A percentile compares a stretch with the other conserved stretches of the same genome.
phyloP scores from a whole-genome alignment of 1,140 invertebrate species.

The Rhyzopertha dominica region DNA sequence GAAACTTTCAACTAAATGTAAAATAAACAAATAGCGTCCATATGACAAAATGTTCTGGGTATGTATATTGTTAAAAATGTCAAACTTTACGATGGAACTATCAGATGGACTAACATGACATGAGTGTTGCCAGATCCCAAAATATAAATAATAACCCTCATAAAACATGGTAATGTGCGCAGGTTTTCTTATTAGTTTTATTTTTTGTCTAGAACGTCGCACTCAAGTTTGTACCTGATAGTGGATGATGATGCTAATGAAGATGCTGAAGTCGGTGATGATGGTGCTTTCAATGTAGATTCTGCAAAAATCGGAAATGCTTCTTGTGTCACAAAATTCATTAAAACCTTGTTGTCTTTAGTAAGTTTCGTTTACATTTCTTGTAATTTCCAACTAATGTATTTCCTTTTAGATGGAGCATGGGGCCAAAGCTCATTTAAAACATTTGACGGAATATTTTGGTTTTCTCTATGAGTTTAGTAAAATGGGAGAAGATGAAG shows the following conservation, averaged over 20 bases:
- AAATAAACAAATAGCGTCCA: no score
- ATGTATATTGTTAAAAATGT: no score
- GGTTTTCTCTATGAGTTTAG: conserved; percentile 88
- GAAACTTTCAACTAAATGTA: no score
- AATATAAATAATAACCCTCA: no score
- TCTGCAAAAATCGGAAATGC: conserved; percentile 66
- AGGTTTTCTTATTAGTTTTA: conserved; percentile 14
- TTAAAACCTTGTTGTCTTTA: conserved; percentile 81
- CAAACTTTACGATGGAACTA: no score
- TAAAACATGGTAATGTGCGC: no score
- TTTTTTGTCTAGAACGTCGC: conserved; percentile 52
- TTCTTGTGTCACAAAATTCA: conserved; percentile 88
- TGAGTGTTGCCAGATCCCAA: no score
- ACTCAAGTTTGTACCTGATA: conserved; percentile 68
- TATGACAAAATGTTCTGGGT: no score
- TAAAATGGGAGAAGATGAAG: conserved; percentile 91
- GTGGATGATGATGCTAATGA: conserved; percentile 49
- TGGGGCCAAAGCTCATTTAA: conserved; percentile 76
- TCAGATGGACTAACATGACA: no score
- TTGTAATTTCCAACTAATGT: background rate
- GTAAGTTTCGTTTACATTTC: conserved; percentile 49
- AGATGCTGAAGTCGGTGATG: conserved; percentile 46
- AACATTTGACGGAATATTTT: conserved; percentile 89
- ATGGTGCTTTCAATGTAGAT: conserved; percentile 57
- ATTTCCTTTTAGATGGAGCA: conserved; percentile 67